Evolutionary conservation across 2,113 vertebrate species (phyloP).

Genomic region (Tragelaphus scriptus): DNA sequence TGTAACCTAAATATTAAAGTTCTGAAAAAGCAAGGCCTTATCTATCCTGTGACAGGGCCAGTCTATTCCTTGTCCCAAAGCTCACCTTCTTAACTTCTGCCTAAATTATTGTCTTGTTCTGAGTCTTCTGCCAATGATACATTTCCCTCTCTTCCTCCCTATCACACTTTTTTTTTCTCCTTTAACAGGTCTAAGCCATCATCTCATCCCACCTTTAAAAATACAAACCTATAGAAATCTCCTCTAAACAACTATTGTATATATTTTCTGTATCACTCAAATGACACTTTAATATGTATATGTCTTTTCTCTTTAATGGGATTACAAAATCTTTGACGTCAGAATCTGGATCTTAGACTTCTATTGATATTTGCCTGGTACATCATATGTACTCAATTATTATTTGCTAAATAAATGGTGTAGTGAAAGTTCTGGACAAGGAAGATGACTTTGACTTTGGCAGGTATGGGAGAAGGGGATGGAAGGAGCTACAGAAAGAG

Average conservation of each 20-base stretch:
- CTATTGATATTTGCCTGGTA: not conserved
- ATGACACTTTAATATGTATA: not conserved
- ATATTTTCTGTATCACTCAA: not conserved
- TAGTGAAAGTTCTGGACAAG: not conserved
- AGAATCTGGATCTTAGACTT: not conserved
- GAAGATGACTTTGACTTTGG: not conserved
- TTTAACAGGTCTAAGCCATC: not conserved
- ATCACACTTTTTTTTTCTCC: not conserved
- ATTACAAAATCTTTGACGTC: not conserved
- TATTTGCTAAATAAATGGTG: not conserved
- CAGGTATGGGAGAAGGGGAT: not conserved
- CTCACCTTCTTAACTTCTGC: not conserved
- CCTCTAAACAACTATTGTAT: not conserved
- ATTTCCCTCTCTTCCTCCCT: not conserved
- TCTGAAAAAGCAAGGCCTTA: not conserved
- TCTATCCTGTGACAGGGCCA: not conserved
- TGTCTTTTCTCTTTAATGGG: not conserved
- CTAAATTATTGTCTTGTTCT: not conserved
- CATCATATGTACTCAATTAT: not conserved
- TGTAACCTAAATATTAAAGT: not conserved
- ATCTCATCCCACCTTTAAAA: not conserved
- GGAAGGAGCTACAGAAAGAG: not conserved
- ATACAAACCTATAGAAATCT: not conserved
- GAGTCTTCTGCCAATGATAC: not conserved
- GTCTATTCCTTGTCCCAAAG: not conserved